Evolutionary conservation across 2,888 invertebrate genomes (phyloP), one percentile per base, ranked within the genome.

Genomic region (Hyposoter didymator): DNA sequence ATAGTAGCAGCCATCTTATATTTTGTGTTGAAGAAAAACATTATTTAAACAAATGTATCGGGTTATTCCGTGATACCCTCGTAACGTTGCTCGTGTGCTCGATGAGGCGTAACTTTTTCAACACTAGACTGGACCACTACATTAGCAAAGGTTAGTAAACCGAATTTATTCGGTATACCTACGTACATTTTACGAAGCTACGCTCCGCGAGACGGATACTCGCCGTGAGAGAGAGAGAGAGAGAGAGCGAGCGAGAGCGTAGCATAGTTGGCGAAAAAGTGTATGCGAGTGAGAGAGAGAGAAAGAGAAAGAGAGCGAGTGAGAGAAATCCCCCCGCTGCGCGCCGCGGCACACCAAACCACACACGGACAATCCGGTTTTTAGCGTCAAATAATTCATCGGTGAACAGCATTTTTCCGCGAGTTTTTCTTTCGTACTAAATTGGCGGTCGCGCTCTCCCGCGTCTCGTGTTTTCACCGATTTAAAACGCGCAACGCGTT

Each of bases 1-100:
- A 92, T 92, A 92, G 93, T 90, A 92, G 93, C 93, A 93, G 94
- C 94, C 94, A 94, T 94, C 94, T 94, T 94, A 93, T 94, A 94
- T 94, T 94, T 94, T 93, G 93, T 92, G 93, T 94, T 92, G 91
- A 91, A 93, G 93, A 93, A 93, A 93, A 94, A 94, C 93, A 93
- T 93, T 91, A 91, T 90, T 91, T 90, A 91, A 92, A 91, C 91
- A 93, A 93, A 93, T 93, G 93, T 92, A 91, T 91, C 92, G 91
- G 87, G 90, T 90, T 90, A 89, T 90, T 85, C 91, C 93, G 92
- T 93, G 93, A 92, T 92, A 89, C 91, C 90, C 89, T 89, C 90
- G 90, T 90, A 89, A 90, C 89, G 90, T 89, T 90, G 90, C 88
- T 90, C 90, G 91, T 90, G 91, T 92, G 91, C 92, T 92, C 93